Base-by-base conservation (phyloP, 2,888 invertebrate species). In the Amphipyra berbera region DNA sequence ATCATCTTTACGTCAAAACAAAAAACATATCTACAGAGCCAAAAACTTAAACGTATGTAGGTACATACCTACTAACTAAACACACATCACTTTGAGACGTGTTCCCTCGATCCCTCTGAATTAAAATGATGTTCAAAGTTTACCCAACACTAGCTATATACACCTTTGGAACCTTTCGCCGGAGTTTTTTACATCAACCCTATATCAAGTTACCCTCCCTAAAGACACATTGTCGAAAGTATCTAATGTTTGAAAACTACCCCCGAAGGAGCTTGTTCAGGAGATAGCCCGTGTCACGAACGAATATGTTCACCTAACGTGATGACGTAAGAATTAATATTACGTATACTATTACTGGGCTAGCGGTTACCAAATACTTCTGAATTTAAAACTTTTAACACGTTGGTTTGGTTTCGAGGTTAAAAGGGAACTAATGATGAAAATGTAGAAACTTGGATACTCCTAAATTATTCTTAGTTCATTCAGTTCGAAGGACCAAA, bases 41-140 rank as follows among this genome's bases (percentile, higher is more conserved):
- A 2, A 21, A 21, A 21, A 21, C 21, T 1, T 21, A 21, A n/a
- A n/a, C n/a, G n/a, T 30, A 30, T 30, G 7, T 7, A 30, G 6
- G 30, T 6, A 30, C 30, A 1, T 6, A 10, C 3, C 33, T 33
- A 30, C 37, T 37, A 37, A 10, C 37, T 10, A 10, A 37, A 10
- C 30, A 30, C 2, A 37, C 27, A 2, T 44, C 27, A 45, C 6
- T 6, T 13, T 40, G 7, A 44, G 13, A 38, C 15, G 30, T 42
- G 7, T 9, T 9, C 48, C 5, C 8, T 27, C 13, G 12, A 7
- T 15, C 33, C 15, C 14, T 52, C 9, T 14, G n/a, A 50, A 40
- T 53, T 40, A 55, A 44, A 44, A 50, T 49, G 13, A 63, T 41
- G 42, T 55, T 44, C n/a, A 33, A 59, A 53, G 14, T 57, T 58